phyloP scores from a whole-genome alignment of 2,888 invertebrate species.

The Syrphus vitripennis region DNA sequence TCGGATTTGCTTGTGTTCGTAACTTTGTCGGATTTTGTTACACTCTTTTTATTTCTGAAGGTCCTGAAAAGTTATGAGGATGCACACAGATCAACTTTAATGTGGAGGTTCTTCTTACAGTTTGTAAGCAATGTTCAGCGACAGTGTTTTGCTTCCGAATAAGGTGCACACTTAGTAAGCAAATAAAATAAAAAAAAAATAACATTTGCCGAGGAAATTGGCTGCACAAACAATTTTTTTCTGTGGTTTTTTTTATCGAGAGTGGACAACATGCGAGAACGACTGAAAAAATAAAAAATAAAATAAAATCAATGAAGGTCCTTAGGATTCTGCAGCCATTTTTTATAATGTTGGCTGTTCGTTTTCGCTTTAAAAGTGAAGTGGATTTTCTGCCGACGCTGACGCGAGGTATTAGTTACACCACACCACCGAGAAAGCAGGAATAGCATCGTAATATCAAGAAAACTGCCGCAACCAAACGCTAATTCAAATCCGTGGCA shows the following conservation, averaged over 20 bases:
- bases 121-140: slow-evolving; percentile 11
- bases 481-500: slow-evolving; percentile 45
- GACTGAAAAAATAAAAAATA: not conserved
- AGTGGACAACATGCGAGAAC: slow-evolving; percentile 23
- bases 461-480: slow-evolving; percentile 53
- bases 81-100: no score
- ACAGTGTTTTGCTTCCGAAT: slow-evolving; percentile 18
- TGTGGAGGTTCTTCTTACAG: not conserved
- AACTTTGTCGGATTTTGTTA: slow-evolving; percentile 20
- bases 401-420: slow-evolving; percentile 32
- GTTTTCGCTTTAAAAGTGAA: not conserved
- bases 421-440: not conserved
- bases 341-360: not conserved
- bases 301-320: not conserved
- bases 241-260: not conserved
- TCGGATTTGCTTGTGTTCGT: slow-evolving; percentile 16
- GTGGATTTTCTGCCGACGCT: slow-evolving; percentile 51
- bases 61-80: slow-evolving; percentile 39
- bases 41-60: not conserved
- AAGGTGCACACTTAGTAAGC: slow-evolving; percentile 57
- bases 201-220: slow-evolving; percentile 51
- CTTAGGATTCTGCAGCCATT: slow-evolving; percentile 13
- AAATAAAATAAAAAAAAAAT: slow-evolving; percentile 69
- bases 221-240: slow-evolving; percentile 29
- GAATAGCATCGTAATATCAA: slow-evolving; percentile 27